A percentile compares a stretch with the other conserved stretches of the same genome.
Conservation (phyloP, 1,140 invertebrate genomes). For the Acarapis woodi region DNA sequence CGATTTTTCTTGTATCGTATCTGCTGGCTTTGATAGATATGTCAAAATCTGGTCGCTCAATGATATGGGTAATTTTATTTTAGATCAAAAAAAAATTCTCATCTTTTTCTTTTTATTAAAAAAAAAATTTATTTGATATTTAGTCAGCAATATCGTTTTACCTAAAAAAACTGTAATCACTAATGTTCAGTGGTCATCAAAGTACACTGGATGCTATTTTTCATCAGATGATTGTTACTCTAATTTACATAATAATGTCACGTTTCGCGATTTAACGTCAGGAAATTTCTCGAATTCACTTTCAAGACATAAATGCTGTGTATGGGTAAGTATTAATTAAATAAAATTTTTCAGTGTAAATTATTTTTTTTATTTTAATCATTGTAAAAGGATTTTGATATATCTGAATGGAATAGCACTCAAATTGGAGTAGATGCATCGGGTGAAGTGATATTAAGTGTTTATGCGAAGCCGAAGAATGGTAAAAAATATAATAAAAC, state of each 20-base stretch:
- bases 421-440: slow-evolving; percentile 4
- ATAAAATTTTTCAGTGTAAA: not conserved
- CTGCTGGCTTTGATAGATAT: slow-evolving; percentile 19
- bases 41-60: slow-evolving; percentile 24
- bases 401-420: slow-evolving; percentile 7
- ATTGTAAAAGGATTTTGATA: slow-evolving; percentile 3
- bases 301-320: not conserved
- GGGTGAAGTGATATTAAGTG: slow-evolving; percentile 2
- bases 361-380: slow-evolving; percentile 1
- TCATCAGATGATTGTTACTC: slow-evolving; percentile 1
- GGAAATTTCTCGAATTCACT: not conserved
- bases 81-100: not conserved
- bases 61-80: slow-evolving; percentile 10
- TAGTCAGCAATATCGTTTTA: not conserved
- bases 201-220: not conserved
- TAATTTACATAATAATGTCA: not conserved
- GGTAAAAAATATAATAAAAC: not conserved
- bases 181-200: not conserved
- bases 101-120: not conserved
- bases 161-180: slow-evolving; percentile 1
- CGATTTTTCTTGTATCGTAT: slow-evolving; percentile 18
- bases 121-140: not conserved
- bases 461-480: not conserved
- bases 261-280: not conserved
- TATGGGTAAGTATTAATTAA: not conserved